Evolutionary conservation across 30 jellyfish, hydroid and myxozoan genomes (phyloP).

Genomic region (Catostylus mosaicus): DNA sequence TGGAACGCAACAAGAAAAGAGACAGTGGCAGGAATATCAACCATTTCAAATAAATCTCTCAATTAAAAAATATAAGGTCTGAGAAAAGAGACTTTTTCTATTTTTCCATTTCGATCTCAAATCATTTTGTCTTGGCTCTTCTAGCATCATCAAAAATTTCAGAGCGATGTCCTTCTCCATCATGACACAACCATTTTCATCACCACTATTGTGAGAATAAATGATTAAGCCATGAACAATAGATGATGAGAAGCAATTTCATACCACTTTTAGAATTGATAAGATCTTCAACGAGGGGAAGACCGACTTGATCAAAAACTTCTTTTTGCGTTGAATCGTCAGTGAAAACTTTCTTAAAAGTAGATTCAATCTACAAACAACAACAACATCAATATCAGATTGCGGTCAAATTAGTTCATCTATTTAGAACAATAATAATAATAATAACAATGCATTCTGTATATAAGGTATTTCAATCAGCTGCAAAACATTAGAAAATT

Average conservation of each 20-base stretch:
- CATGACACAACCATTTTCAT: neutral
- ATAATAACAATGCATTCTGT: neutral
- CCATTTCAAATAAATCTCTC: too few relatives aligned
- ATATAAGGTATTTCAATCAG: neutral
- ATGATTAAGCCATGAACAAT: neutral
- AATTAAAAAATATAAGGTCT: neutral
- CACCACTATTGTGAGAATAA: neutral
- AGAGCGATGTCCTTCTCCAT: too few relatives aligned
- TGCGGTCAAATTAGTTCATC: neutral
- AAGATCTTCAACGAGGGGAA: conserved; percentile 85
- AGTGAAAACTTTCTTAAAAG: conserved; percentile 77
- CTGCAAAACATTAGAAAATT: neutral
- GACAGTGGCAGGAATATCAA: too few relatives aligned
- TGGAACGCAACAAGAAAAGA: too few relatives aligned
- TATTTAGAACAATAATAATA: neutral
- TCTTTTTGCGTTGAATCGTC: conserved; percentile 67
- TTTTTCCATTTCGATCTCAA: neutral
- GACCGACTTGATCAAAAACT: conserved; percentile 77
- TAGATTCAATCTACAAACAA: conserved; percentile 63
- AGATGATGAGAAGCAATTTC: neutral
- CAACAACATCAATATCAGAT: neutral
- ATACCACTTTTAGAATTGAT: conserved; percentile 88
- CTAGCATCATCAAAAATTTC: neutral
- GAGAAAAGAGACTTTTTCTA: neutral
- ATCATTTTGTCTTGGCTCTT: neutral